Conservation (phyloP, 2,888 invertebrate genomes). For the Charanyca ferruginea region DNA sequence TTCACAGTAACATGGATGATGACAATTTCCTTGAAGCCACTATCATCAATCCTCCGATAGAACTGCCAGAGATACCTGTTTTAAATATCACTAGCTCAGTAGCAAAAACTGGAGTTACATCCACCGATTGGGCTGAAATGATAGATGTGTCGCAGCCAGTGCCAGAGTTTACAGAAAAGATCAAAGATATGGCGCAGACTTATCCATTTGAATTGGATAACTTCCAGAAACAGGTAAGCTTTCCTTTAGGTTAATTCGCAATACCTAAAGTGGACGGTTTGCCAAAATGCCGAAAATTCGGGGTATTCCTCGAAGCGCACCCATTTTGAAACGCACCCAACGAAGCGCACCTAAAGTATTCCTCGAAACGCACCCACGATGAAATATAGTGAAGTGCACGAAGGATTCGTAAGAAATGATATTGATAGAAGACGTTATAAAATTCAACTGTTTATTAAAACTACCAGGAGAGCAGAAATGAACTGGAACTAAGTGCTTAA, state of each 20-base stretch:
- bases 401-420: no score
- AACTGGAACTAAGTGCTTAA: no score
- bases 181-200: slow-evolving; percentile 96
- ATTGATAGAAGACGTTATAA: no score
- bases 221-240: slow-evolving; percentile 96
- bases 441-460: no score
- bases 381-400: no score
- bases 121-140: slow-evolving; percentile 97
- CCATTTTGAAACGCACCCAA: no score
- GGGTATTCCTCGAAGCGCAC: no score
- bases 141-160: slow-evolving; percentile 96
- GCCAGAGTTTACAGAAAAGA: slow-evolving; percentile 94
- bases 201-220: slow-evolving; percentile 98
- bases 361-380: no score
- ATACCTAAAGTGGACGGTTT: no score
- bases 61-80: slow-evolving; percentile 91
- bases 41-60: slow-evolving; percentile 80
- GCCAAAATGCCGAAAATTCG: no score
- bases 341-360: no score
- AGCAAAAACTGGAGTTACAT: slow-evolving; percentile 83
- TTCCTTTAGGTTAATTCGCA: not conserved
- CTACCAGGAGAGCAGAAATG: no score
- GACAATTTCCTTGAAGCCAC: slow-evolving; percentile 84
- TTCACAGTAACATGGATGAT: slow-evolving; percentile 72
- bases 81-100: slow-evolving; percentile 92